Evolutionary conservation across 2,113 vertebrate species (phyloP).

Genomic region (Tetraodon nigroviridis): DNA sequence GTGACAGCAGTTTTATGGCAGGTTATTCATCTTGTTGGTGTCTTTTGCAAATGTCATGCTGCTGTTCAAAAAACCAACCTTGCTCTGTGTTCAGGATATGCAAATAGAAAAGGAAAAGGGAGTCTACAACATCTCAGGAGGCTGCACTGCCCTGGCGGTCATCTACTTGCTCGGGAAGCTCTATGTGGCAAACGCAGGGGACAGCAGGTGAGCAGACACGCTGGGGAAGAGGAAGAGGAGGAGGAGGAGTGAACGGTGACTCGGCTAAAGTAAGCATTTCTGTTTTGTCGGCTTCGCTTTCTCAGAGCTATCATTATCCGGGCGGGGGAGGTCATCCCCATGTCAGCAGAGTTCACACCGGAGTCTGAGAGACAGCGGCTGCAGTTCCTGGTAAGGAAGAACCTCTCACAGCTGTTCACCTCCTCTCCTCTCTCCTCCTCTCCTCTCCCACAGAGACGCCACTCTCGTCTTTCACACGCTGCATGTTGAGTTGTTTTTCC

Average conservation of each 20-base stretch:
- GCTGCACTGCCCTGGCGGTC: slow-evolving; percentile 89
- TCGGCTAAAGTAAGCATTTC: slow-evolving; percentile 78
- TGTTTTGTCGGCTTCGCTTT: slow-evolving; percentile 5
- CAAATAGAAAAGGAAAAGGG: slow-evolving; percentile 89
- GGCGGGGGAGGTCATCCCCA: slow-evolving; percentile 85
- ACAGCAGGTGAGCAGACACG: slow-evolving; percentile 83
- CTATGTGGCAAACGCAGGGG: slow-evolving; percentile 92
- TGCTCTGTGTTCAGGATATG: slow-evolving; percentile 74
- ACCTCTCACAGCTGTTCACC: slow-evolving; percentile 38
- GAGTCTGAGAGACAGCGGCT: slow-evolving; percentile 93
- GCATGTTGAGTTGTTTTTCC: slow-evolving; percentile 53
- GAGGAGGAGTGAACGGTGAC: slow-evolving; percentile 14
- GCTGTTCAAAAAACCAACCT: slow-evolving; percentile 3
- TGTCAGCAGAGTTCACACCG: slow-evolving; percentile 97
- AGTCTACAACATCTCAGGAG: slow-evolving; percentile 84
- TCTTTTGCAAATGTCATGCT: too few relatives aligned
- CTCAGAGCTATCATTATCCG: slow-evolving; percentile 91
- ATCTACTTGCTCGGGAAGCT: slow-evolving; percentile 91
- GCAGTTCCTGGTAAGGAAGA: slow-evolving; percentile 88
- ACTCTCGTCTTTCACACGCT: slow-evolving; percentile 21
- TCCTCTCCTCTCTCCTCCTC: too few relatives aligned
- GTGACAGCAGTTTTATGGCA: slow-evolving; percentile 1
- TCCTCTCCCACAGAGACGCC: slow-evolving; percentile 33
- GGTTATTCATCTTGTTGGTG: neutral
- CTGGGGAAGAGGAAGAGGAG: too few relatives aligned